Conservation (phyloP, 1,140 invertebrate genomes). For the Pollicipes pollicipes region DNA sequence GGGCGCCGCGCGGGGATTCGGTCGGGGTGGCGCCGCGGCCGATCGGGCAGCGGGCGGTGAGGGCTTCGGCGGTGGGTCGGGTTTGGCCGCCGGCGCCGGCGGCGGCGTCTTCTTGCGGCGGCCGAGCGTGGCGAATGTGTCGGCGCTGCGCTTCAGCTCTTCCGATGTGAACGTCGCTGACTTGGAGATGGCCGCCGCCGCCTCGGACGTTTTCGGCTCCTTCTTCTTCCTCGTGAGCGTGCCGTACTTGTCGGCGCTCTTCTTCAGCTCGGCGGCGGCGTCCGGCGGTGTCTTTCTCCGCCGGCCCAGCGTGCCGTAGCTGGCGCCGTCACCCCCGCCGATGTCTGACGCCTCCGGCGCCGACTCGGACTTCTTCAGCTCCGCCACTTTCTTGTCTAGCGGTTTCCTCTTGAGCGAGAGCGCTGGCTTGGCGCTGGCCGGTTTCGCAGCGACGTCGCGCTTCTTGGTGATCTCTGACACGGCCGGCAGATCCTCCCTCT, state of each 20-base stretch:
- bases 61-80: no score
- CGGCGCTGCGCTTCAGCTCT: background rate
- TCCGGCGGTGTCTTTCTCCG: no score
- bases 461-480: background rate
- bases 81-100: no score
- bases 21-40: no score
- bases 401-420: no score
- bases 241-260: slow-evolving; percentile 8
- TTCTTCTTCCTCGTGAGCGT: slow-evolving; percentile 11
- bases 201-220: slow-evolving; percentile 11
- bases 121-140: background rate
- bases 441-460: background rate
- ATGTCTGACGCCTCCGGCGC: background rate
- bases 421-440: no score
- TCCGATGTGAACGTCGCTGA: background rate
- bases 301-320: no score
- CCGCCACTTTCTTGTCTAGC: background rate
- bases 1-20: no score
- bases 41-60: background rate
- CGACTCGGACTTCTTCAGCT: background rate
- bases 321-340: background rate
- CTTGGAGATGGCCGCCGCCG: slow-evolving; percentile 7
- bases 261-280: background rate
- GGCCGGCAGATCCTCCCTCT: background rate
- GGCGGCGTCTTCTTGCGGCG: background rate